Base-by-base conservation (phyloP, 2,113 vertebrate species). In the Elgaria multicarinata region DNA sequence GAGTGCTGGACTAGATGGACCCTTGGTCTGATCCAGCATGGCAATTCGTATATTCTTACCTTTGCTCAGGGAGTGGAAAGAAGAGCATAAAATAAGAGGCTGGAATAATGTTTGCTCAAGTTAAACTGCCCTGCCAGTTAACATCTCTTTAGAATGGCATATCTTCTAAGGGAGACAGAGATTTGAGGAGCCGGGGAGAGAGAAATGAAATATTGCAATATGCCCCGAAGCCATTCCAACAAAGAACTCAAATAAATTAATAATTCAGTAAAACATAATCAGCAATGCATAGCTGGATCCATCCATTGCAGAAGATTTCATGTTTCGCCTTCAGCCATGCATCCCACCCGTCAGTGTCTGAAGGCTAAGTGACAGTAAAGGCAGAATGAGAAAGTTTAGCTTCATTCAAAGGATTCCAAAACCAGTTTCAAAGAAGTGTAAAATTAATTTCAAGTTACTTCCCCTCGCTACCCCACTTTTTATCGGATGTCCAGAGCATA, bases 381-480 rank as follows among this genome's bases (percentile, higher is more conserved):
- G 42, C 28, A 42, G 62, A 0, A 36, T n/a, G 82, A 79, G 55
- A 62, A 76, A 44, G 10, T 18, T 22, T 90, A 44, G 28, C 28
- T 46, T 53, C 66, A 16, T 46, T 90, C 39, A 28, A 74, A 44
- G 0, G 26, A 92, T 80, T 46, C 0, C 0, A 76, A 88, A 75
- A 75, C 50, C 58, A 0, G 71, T 67, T 33, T 36, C 28, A 64
- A 33, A 39, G 28, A 42, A 44, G 20, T n/a, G 53, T 64, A 90
- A n/a, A 64, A 53, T 39, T 12, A 72, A 26, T 46, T 86, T 67
- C 31, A 83, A 36, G 14, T 72, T 42, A 39, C 26, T 80, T 44
- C 79, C 31, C 75, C 0, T 55, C 33, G 20, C 1, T 0, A 5
- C 28, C 0, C 0, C 33, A 14, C 3, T 44, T 1, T 1, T 10